These are phyloP conservation scores for Sebastes fasciatus DNA, from an alignment of 2,113 vertebrate genomes.

Conservation along the genomic window DNA sequence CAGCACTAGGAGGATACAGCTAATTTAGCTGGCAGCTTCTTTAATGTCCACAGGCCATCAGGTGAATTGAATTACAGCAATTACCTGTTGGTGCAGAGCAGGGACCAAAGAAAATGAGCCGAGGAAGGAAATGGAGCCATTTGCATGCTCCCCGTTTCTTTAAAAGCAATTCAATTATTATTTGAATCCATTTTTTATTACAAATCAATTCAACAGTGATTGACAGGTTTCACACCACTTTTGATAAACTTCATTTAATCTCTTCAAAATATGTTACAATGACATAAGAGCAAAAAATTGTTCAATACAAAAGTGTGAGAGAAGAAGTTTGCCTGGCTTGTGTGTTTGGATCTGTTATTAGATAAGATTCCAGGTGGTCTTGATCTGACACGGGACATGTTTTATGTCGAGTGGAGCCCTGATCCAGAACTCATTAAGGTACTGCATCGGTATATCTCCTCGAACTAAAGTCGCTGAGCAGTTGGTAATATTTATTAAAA, in stretches of 20 bases:
- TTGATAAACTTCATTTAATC: constrained; percentile 73
- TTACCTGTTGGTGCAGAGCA: constrained; percentile 21
- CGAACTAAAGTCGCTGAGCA: background rate
- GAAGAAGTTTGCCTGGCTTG: constrained; percentile 30
- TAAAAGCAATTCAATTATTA: background rate
- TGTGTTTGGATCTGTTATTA: background rate
- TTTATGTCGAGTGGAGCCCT: background rate
- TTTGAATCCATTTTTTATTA: constrained; percentile 52
- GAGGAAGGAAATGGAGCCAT: background rate
- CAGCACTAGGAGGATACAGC: background rate
- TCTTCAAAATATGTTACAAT: constrained; percentile 80
- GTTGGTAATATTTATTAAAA: background rate
- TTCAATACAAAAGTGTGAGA: constrained; percentile 59
- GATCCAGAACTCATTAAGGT: background rate
- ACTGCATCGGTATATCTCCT: background rate
- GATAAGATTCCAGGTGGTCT: background rate
- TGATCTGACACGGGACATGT: background rate
- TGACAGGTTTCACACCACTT: constrained; percentile 72
- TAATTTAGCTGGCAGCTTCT: background rate
- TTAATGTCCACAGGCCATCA: constrained; percentile 16
- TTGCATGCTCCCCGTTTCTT: background rate
- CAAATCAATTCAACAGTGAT: constrained; percentile 78
- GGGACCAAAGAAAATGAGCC: background rate
- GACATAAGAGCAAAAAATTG: constrained; percentile 55
- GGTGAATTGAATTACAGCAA: constrained; percentile 53